Percentiles rank a stretch among this genome's conserved stretches.
These are phyloP conservation scores for Napeogenes sylphis DNA, from an alignment of 2,888 invertebrate species.

Conservation along the genomic window DNA sequence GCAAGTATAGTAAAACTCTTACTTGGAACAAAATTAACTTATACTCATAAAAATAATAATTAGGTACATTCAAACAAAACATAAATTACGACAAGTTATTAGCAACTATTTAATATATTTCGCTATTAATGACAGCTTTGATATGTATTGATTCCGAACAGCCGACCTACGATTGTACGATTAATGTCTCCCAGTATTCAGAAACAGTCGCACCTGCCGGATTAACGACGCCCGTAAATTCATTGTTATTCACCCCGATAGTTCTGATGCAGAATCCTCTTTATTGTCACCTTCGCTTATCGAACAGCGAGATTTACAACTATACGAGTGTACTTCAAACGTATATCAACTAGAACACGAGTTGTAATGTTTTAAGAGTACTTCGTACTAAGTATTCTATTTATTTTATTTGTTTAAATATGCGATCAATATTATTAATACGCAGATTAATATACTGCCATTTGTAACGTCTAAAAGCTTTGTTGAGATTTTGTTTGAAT, in stretches of 20 bases:
- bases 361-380: not conserved
- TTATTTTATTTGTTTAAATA: too few relatives aligned
- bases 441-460: too few relatives aligned
- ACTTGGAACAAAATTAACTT: too few relatives aligned
- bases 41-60: too few relatives aligned
- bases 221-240: slow-evolving; percentile 67
- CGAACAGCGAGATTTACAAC: slow-evolving; percentile 23
- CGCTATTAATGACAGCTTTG: slow-evolving; percentile 22
- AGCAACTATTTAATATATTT: not conserved
- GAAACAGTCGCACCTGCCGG: slow-evolving; percentile 63
- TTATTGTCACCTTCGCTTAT: slow-evolving; percentile 42
- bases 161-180: slow-evolving; percentile 52
- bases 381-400: too few relatives aligned
- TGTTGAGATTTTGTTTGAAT: too few relatives aligned
- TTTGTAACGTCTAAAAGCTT: too few relatives aligned
- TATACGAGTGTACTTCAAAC: slow-evolving; percentile 10
- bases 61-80: too few relatives aligned
- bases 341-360: not conserved
- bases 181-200: slow-evolving; percentile 64
- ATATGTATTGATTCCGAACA: slow-evolving; percentile 51
- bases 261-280: slow-evolving; percentile 47
- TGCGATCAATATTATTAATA: too few relatives aligned
- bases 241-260: slow-evolving; percentile 66
- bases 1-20: too few relatives aligned
- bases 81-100: too few relatives aligned